These are phyloP conservation scores for Papilio demoleus DNA, from an alignment of 2,888 invertebrate species.

Conservation along the genomic window DNA sequence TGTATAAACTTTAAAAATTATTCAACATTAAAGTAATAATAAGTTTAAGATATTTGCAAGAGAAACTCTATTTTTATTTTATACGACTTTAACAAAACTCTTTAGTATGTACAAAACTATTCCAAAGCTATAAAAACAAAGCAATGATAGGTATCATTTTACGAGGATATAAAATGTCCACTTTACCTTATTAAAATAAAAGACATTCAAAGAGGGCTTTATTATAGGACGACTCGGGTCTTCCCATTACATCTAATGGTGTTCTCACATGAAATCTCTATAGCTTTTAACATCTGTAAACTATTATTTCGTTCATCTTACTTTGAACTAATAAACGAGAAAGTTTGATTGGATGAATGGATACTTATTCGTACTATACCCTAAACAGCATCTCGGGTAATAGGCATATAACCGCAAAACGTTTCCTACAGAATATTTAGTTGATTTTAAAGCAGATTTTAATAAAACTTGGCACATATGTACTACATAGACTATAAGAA, in stretches of 20 bases:
- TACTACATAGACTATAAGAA: too few relatives aligned
- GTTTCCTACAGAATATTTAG: too few relatives aligned
- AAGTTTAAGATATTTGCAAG: neutral
- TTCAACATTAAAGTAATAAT: neutral
- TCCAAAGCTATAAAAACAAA: conserved; percentile 47
- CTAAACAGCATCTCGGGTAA: too few relatives aligned
- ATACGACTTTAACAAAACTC: conserved; percentile 19
- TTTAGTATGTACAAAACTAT: conserved; percentile 36
- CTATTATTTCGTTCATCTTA: neutral
- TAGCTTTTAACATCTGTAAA: conserved; percentile 7
- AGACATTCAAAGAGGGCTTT: conserved; percentile 50
- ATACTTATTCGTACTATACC: too few relatives aligned
- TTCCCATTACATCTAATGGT: conserved; percentile 32
- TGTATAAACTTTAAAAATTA: too few relatives aligned
- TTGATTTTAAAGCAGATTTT: too few relatives aligned
- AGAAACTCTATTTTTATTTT: neutral
- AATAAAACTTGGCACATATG: too few relatives aligned
- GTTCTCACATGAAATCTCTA: conserved; percentile 30
- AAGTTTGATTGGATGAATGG: too few relatives aligned
- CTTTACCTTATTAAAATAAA: conserved; percentile 52
- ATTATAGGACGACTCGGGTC: conserved; percentile 40
- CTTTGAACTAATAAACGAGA: too few relatives aligned
- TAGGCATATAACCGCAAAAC: too few relatives aligned
- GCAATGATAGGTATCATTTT: conserved; percentile 53
- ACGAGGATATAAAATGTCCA: conserved; percentile 52